These are phyloP conservation scores for Trachelus iudaicus DNA, from an alignment of 2,888 invertebrate species.

Conservation along the genomic window DNA sequence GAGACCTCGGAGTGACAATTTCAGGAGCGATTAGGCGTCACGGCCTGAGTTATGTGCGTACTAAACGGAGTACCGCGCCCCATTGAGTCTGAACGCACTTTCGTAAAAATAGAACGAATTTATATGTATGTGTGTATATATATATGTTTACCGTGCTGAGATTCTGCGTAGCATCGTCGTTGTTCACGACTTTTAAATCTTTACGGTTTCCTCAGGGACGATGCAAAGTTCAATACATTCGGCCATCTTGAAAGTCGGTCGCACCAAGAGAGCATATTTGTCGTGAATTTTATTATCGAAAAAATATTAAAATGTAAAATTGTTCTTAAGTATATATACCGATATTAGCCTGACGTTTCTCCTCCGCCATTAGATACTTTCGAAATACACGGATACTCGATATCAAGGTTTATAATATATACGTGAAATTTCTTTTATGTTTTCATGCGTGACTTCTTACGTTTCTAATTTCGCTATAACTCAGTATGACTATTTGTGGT, in stretches of 20 bases:
- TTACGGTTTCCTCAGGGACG: background rate
- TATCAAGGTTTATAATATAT: background rate
- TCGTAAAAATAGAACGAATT: constrained; percentile 55
- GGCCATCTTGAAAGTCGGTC: background rate
- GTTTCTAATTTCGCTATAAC: background rate
- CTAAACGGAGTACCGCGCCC: constrained; percentile 57
- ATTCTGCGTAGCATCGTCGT: background rate
- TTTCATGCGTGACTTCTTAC: background rate
- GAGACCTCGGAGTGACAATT: constrained; percentile 60
- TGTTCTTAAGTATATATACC: background rate
- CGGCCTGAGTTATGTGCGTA: constrained; percentile 60
- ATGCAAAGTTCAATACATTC: background rate
- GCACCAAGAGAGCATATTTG: background rate
- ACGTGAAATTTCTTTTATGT: background rate
- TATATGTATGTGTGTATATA: background rate
- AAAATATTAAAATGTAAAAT: background rate
- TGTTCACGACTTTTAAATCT: background rate
- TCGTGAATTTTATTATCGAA: too few relatives aligned
- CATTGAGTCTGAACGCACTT: constrained; percentile 51
- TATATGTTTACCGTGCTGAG: background rate
- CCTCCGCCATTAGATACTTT: background rate
- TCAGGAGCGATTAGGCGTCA: constrained; percentile 64
- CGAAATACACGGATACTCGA: background rate
- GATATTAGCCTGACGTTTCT: background rate
- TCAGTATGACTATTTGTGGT: background rate